phyloP scores from a whole-genome alignment of 1,140 invertebrate species.

The Penaeus japonicus region DNA sequence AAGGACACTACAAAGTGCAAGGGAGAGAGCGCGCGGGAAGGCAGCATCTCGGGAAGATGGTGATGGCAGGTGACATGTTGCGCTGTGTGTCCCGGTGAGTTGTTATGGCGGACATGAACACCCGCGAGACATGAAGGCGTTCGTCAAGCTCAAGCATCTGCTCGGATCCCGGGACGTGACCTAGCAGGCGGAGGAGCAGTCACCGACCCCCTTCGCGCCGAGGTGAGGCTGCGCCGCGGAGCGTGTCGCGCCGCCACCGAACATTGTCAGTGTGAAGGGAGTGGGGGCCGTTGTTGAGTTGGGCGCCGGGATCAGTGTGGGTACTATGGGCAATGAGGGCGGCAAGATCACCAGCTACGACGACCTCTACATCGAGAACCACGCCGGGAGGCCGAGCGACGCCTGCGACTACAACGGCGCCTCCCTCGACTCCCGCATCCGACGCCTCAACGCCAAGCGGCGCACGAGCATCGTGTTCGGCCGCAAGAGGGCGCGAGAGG shows the following conservation, averaged over 20 bases:
- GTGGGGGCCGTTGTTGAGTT: neutral
- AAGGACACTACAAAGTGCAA: no score
- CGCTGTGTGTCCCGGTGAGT: neutral
- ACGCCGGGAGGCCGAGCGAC: neutral
- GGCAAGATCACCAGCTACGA: constrained; percentile 50
- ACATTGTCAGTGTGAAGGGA: neutral
- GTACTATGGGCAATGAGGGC: constrained; percentile 48
- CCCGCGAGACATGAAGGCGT: neutral
- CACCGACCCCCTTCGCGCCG: no score
- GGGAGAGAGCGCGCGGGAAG: no score
- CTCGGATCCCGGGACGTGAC: neutral
- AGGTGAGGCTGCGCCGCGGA: no score
- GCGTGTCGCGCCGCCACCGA: no score
- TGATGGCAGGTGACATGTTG: neutral
- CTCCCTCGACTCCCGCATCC: constrained; percentile 41
- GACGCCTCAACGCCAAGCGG: constrained; percentile 10
- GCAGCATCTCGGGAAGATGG: neutral
- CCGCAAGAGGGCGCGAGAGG: neutral
- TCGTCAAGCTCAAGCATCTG: neutral
- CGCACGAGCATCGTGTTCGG: constrained; percentile 37
- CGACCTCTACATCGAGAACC: constrained; percentile 36
- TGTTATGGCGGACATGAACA: neutral
- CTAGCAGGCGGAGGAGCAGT: neutral
- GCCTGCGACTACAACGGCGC: neutral
- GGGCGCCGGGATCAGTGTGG: neutral